Evolutionary conservation across 2,113 vertebrate genomes (phyloP).

Genomic region (Arothron firmamentum): DNA sequence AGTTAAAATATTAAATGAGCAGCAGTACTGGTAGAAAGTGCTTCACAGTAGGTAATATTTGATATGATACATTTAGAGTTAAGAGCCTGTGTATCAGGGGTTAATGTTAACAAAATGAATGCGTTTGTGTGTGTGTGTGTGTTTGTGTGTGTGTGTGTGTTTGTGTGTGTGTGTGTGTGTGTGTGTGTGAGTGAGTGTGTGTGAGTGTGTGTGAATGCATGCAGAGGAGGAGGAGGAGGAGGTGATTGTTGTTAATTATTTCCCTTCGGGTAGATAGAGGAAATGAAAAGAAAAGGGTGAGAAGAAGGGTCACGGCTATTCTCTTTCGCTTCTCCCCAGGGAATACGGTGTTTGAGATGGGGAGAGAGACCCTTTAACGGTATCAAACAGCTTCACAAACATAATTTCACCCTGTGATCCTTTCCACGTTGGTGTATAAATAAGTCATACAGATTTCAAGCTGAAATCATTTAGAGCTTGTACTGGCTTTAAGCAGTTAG

Average conservation of each 20-base stretch:
- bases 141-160: neutral
- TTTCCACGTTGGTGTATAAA: neutral
- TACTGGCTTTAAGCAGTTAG: too few species aligned
- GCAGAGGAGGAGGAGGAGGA: neutral
- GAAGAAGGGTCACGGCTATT: slow-evolving; percentile 71
- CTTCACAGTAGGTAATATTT: neutral
- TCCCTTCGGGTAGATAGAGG: slow-evolving; percentile 58
- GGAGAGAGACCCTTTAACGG: slow-evolving; percentile 3
- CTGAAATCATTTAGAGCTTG: neutral
- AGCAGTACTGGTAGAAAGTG: slow-evolving; percentile 3
- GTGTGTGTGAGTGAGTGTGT: too few species aligned
- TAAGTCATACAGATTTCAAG: neutral
- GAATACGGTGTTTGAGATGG: slow-evolving; percentile 8
- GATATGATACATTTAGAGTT: slow-evolving; percentile 12
- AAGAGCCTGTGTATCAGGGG: slow-evolving; percentile 4
- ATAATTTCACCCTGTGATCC: slow-evolving; percentile 2
- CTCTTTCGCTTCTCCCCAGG: slow-evolving; percentile 52
- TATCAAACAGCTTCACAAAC: slow-evolving; percentile 4
- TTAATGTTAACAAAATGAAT: slow-evolving; percentile 23
- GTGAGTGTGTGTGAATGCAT: slow-evolving; percentile 3
- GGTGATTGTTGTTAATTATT: slow-evolving; percentile 81
- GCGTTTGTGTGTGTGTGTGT: slow-evolving; percentile 7
- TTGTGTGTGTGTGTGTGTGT: slow-evolving; percentile 9
- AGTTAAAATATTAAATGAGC: neutral
- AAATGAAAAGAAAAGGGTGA: slow-evolving; percentile 72